Base-by-base conservation (phyloP, 2,888 invertebrate species). In the Noctua pronuba region DNA sequence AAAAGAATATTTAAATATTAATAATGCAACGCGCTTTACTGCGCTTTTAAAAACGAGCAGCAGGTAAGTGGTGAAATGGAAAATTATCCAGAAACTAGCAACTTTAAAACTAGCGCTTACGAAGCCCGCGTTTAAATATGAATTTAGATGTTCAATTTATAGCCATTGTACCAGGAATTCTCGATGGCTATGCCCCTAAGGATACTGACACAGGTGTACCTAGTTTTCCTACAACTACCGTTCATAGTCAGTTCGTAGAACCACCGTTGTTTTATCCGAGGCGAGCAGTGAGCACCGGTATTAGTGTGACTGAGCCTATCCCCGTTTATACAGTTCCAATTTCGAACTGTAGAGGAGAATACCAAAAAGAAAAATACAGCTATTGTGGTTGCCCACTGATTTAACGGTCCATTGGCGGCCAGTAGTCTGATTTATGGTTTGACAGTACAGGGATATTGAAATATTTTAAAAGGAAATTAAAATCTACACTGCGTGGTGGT, bases 1-100 rank as follows among this genome's bases (percentile, higher is more conserved):
- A 67, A 31, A 71, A 80, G 66, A 85, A 71, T 68, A 71, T 80
- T 67, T 73, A 70, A 80, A 84, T 84, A 67, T 72, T 69, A 85
- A 83, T 55, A 85, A 69, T 41, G 68, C 64, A 80, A 72, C 35
- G 10, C 21, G 60, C 52, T 78, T 44, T 60, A 72, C 41, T 24
- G 58, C 28, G 64, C 49, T 70, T 65, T 64, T 79, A 52, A 52
- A 79, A 52, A 52, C 41, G 44, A 38, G 31, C 28, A 49, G 58
- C 60, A 52, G 66, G 76, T 52, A 76, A 79, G 46, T 35, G 18
- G 67, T 38, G 16, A 68, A 68, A 77, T 49, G 31, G n/a, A 55
- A 77, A 49, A 64, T 83, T 77, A 77, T 83, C 46, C 28, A 38
- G 77, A 58, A 62, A 68, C 62, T 64, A 31, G 21, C 31, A 64